Conservation (phyloP, 2,888 invertebrate genomes). For the Limenitis camilla region DNA sequence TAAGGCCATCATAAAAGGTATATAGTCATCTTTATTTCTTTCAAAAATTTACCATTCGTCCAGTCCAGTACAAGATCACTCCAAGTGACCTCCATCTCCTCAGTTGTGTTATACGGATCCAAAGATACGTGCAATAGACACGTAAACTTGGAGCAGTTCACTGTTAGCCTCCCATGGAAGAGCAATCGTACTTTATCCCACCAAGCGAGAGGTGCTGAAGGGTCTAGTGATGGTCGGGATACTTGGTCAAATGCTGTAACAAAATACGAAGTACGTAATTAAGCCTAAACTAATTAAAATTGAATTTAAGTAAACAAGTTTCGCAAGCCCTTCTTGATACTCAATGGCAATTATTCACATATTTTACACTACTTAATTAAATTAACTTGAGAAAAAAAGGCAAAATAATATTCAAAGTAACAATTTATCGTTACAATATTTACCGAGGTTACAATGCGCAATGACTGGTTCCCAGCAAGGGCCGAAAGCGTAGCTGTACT, state of each 20-base stretch:
- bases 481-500: constrained; percentile 95
- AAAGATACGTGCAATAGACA: constrained; percentile 95
- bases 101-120: constrained; percentile 99
- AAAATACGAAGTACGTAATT: not conserved
- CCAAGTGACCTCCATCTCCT: constrained; percentile 99
- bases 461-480: constrained; percentile 99
- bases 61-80: constrained; percentile 94
- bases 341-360: too few relatives aligned
- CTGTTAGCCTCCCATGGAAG: constrained; percentile 93
- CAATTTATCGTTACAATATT: too few relatives aligned
- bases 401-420: not conserved
- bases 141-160: constrained; percentile 90
- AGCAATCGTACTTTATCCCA: constrained; percentile 97
- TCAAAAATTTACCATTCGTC: constrained; percentile 83
- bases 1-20: too few relatives aligned
- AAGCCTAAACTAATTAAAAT: too few relatives aligned
- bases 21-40: not conserved
- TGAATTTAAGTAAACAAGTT: too few relatives aligned
- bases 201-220: constrained; percentile 93
- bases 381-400: too few relatives aligned
- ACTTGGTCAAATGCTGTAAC: constrained; percentile 88
- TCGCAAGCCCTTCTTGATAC: too few relatives aligned
- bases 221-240: constrained; percentile 90
- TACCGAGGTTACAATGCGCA: constrained; percentile 88
- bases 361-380: too few relatives aligned